Conservation (phyloP, 2,797 vertebrate species). For the Glossophaga mutica region DNA sequence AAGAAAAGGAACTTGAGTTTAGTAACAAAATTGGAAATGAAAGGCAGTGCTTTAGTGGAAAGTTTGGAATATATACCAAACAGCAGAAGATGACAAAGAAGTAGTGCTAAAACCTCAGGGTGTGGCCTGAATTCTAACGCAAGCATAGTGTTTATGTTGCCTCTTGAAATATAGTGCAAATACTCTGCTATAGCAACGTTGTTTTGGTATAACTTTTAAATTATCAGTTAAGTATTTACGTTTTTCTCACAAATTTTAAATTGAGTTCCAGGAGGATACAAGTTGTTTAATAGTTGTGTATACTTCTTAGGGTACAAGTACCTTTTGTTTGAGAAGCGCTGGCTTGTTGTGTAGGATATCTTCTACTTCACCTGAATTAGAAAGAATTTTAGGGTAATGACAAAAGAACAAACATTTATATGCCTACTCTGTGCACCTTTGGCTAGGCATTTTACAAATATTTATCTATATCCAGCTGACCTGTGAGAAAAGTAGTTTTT, state of each 20-base stretch:
- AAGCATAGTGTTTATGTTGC: background rate
- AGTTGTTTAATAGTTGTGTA: background rate
- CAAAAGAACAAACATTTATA: background rate
- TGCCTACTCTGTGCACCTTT: background rate
- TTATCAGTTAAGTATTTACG: background rate
- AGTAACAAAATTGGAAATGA: conserved; percentile 16
- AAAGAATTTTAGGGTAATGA: background rate
- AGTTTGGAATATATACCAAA: background rate
- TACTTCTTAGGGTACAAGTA: background rate
- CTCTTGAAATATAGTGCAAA: background rate
- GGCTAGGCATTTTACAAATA: background rate
- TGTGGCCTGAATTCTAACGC: background rate
- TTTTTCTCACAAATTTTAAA: background rate
- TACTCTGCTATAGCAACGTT: background rate
- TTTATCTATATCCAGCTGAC: background rate
- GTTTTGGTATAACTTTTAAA: background rate
- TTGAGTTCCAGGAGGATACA: background rate
- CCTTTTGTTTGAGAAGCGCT: background rate
- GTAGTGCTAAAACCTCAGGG: background rate
- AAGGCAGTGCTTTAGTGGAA: conserved; percentile 11
- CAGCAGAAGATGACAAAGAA: conserved; percentile 1
- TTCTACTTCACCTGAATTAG: background rate
- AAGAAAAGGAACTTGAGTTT: conserved; percentile 35
- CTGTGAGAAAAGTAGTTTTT: background rate
- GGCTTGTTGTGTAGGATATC: background rate